These are phyloP conservation scores for Allygus modestus DNA, from an alignment of 2,888 invertebrate species.

Conservation along the genomic window DNA sequence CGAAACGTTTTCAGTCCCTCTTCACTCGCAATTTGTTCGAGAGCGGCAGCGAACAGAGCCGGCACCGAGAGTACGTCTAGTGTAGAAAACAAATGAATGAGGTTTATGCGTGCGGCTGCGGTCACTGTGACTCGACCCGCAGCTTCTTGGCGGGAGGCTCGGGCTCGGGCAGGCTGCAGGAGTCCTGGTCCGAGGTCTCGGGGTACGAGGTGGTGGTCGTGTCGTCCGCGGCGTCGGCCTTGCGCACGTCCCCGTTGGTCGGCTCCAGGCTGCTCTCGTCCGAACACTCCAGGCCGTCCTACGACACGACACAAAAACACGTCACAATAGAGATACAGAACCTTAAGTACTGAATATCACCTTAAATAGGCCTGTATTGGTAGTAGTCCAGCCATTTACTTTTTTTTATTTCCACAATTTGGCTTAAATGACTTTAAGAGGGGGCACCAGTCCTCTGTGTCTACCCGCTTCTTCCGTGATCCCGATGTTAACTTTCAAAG, in stretches of 20 bases:
- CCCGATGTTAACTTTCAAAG: too few species aligned
- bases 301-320: too few species aligned
- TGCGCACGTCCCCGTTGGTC: conserved; percentile 73
- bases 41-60: conserved; percentile 20
- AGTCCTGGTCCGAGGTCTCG: conserved; percentile 62
- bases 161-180: conserved; percentile 62
- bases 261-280: conserved; percentile 63
- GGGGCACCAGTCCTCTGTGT: too few species aligned
- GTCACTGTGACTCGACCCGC: conserved; percentile 64
- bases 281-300: conserved; percentile 64
- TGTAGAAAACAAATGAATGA: conserved; percentile 55
- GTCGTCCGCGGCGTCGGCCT: conserved; percentile 52
- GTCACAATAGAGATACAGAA: not conserved
- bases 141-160: conserved; percentile 75
- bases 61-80: conserved; percentile 3
- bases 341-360: conserved; percentile 2
- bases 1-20: not conserved
- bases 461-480: too few species aligned
- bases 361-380: too few species aligned
- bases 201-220: conserved; percentile 62
- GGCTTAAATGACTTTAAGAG: too few species aligned
- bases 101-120: conserved; percentile 32
- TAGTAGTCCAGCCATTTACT: too few species aligned
- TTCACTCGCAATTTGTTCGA: not conserved
- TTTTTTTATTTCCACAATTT: not conserved